Evolutionary conservation across 2,888 invertebrate genomes (phyloP).

Genomic region (Eumerus sabulonum): DNA sequence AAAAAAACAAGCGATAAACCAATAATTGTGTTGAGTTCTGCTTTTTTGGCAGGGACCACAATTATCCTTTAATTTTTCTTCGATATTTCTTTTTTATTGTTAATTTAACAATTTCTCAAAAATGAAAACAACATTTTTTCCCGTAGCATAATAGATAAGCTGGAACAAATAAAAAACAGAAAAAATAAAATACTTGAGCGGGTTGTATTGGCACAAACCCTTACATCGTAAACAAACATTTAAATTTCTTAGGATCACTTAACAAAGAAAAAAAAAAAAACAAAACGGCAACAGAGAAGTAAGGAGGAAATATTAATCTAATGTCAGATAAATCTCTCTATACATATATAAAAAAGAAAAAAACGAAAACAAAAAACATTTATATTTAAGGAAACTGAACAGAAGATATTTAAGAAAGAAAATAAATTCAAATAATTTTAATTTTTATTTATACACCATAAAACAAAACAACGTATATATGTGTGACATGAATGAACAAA

Average conservation of each 20-base stretch:
- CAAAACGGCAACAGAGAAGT: conserved; percentile 24
- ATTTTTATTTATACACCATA: conserved; percentile 57
- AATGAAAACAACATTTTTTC: conserved; percentile 26
- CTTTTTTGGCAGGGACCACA: conserved; percentile 69
- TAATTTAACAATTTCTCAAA: conserved; percentile 18
- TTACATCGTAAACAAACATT: conserved; percentile 42
- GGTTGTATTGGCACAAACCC: conserved; percentile 69
- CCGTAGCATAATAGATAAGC: conserved; percentile 39
- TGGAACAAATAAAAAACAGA: conserved; percentile 10
- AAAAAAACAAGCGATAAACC: conserved; percentile 14
- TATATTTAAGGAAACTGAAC: conserved; percentile 46
- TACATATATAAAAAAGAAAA: conserved; percentile 39
- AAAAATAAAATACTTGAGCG: conserved; percentile 51
- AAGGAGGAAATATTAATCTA: conserved; percentile 46
- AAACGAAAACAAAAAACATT: conserved; percentile 31
- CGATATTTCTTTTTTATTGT: conserved; percentile 18
- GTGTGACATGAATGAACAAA: conserved; percentile 42
- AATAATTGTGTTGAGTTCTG: conserved; percentile 65
- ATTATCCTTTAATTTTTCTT: conserved; percentile 50
- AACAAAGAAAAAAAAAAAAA: conserved; percentile 24
- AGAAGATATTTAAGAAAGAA: conserved; percentile 26
- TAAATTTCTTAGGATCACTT: conserved; percentile 30
- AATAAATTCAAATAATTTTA: conserved; percentile 36
- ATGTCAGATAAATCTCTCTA: conserved; percentile 63
- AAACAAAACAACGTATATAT: conserved; percentile 33